Percentiles rank a stretch among this genome's conserved stretches.
These are phyloP conservation scores for Chouioia cunea DNA, from an alignment of 2,888 invertebrate species.

Conservation along the genomic window DNA sequence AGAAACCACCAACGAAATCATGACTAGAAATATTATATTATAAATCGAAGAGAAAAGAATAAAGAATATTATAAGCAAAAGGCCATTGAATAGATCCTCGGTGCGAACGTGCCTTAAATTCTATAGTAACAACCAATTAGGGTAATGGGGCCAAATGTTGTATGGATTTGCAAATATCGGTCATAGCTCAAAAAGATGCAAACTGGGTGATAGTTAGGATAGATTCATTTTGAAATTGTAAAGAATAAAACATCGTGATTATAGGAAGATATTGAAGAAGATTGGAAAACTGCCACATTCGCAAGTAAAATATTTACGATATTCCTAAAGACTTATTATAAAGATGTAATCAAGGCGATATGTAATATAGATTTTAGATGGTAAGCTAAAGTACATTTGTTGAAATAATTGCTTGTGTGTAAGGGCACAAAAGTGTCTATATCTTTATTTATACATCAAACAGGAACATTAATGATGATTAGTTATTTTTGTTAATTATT, in stretches of 20 bases:
- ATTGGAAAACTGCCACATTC: slow-evolving; percentile 36
- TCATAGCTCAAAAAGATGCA: slow-evolving; percentile 45
- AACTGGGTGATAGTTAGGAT: slow-evolving; percentile 12
- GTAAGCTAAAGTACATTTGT: too few relatives aligned
- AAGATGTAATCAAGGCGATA: slow-evolving; percentile 9
- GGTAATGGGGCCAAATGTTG: slow-evolving; percentile 62
- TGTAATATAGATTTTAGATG: too few relatives aligned
- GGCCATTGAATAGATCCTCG: slow-evolving; percentile 38
- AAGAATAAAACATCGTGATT: slow-evolving; percentile 5
- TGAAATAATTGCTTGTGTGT: too few relatives aligned
- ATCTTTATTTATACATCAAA: too few relatives aligned
- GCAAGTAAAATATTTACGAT: slow-evolving; percentile 29
- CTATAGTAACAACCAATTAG: slow-evolving; percentile 50
- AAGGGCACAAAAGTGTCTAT: too few relatives aligned
- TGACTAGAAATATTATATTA: too few relatives aligned
- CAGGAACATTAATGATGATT: too few relatives aligned
- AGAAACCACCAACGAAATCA: slow-evolving; percentile 9
- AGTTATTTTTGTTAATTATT: too few relatives aligned
- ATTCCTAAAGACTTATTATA: slow-evolving; percentile 24
- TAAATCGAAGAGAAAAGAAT: too few relatives aligned
- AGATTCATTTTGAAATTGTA: neutral
- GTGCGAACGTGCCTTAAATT: slow-evolving; percentile 48
- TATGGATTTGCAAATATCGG: slow-evolving; percentile 48
- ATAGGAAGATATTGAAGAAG: neutral
- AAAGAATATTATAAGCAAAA: slow-evolving; percentile 5